A percentile compares a stretch with the other conserved stretches of the same genome.
These are phyloP conservation scores for Palaemon carinicauda DNA, from an alignment of 1,140 invertebrate species.

Conservation along the genomic window DNA sequence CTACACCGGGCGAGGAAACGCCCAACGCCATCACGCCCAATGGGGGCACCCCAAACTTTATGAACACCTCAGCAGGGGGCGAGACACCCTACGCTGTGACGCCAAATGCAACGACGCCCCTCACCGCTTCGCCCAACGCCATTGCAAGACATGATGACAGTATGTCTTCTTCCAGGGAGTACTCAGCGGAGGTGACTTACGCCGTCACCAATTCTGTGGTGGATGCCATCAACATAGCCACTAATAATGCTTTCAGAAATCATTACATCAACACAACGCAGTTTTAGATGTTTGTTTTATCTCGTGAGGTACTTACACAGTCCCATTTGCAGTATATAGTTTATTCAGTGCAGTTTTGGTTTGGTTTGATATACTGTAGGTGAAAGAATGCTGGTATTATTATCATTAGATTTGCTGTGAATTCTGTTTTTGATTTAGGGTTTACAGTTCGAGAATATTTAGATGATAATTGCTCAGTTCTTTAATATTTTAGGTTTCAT, in stretches of 20 bases:
- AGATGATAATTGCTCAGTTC: too few relatives aligned
- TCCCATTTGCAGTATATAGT: too few relatives aligned
- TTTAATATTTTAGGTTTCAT: too few relatives aligned
- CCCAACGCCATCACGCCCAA: slow-evolving; percentile 25
- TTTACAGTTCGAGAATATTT: too few relatives aligned
- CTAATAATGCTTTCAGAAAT: slow-evolving; percentile 20
- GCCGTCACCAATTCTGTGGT: slow-evolving; percentile 18
- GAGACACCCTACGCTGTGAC: neutral
- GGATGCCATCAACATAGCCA: slow-evolving; percentile 35
- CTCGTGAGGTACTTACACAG: too few relatives aligned
- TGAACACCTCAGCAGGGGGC: neutral
- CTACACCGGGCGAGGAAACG: neutral
- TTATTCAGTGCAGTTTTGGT: too few relatives aligned
- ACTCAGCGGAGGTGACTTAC: neutral
- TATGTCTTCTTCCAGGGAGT: neutral
- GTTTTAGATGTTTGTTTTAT: too few relatives aligned
- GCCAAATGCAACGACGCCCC: neutral
- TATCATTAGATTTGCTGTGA: too few relatives aligned
- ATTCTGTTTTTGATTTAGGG: too few relatives aligned
- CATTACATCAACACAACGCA: neutral
- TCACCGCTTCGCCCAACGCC: neutral
- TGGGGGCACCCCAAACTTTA: slow-evolving; percentile 20
- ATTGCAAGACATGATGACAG: neutral
- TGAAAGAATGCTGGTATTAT: too few relatives aligned
- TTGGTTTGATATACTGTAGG: too few relatives aligned